Percentiles rank a stretch among this genome's conserved stretches.
phyloP scores from a whole-genome alignment of 2,113 vertebrate species.

The Eulemur rufifrons region DNA sequence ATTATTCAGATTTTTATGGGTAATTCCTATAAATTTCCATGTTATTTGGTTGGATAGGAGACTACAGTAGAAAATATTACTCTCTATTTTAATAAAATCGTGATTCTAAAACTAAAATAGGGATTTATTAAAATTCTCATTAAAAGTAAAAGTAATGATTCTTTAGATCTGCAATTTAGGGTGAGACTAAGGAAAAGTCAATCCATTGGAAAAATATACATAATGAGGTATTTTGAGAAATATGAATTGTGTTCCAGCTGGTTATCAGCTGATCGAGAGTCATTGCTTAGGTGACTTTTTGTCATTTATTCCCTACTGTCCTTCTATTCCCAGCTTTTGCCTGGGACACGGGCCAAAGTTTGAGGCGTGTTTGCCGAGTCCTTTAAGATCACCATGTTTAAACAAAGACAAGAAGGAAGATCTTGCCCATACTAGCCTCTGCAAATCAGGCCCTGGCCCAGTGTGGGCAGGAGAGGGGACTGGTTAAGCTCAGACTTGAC shows the following conservation, averaged over 20 bases:
- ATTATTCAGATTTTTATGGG: constrained; percentile 19
- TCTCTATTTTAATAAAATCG: constrained; percentile 28
- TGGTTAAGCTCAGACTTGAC: neutral
- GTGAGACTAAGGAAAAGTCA: neutral
- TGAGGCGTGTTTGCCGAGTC: constrained; percentile 9
- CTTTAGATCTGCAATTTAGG: neutral
- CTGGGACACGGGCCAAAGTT: constrained; percentile 17
- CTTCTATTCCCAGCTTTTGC: constrained; percentile 4
- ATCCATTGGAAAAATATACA: neutral
- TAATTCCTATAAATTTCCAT: constrained; percentile 16
- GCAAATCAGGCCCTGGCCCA: neutral
- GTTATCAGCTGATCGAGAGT: neutral
- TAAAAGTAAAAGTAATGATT: neutral
- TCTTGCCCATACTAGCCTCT: neutral
- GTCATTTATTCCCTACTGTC: neutral
- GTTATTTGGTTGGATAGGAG: neutral
- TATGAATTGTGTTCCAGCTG: neutral
- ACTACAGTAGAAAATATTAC: neutral
- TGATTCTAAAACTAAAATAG: constrained; percentile 29
- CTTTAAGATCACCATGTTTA: neutral
- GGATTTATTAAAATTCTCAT: neutral
- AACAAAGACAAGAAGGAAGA: neutral
- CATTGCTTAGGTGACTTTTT: neutral
- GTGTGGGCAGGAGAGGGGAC: neutral
- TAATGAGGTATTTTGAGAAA: neutral